Evolutionary conservation across 2,113 vertebrate species (phyloP), one percentile per base, ranked within the genome.

Genomic region (Podiceps cristatus): DNA sequence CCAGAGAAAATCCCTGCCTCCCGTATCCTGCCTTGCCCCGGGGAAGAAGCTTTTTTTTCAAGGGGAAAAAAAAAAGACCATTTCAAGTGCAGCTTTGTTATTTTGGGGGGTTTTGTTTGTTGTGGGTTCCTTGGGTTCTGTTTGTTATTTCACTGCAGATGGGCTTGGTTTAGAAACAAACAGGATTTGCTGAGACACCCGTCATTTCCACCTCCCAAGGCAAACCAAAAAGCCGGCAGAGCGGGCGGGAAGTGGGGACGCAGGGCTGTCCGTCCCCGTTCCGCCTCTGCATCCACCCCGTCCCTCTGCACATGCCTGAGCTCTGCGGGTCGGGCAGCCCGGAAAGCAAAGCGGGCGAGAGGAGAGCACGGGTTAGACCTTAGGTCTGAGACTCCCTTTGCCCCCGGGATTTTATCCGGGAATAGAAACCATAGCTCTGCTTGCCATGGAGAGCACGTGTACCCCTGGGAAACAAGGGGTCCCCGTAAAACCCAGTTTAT

Each of bases 1-100:
- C 2, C 16, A 93, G 33, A 90, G 88, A 95, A 97, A 97, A 97
- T 91, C 92, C 73, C 89, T 92, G 37, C 22, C 64, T 94, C 86
- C n/a, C 1, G 0, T 63, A 79, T 76, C 84, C 94, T 82, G 67
- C 82, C 55, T 79, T 18, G 9, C 67, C 91, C 90, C 2, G 1
- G 19, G n/a, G 64, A 90, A 90, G 29, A 45, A 63, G 20, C 33
- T 37, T 62, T 49, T 60, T 63, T 29, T 2, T 19, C 9, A 14
- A 14, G 25, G 18, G 0, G 1, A 5, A 9, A 13, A 44, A 60
- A n/a, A 40, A 35, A 42, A 42, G 19, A 63, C 3, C 10, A 56
- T 56, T 95, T 92, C 45, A 75, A 83, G 59, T 10, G 27, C 22
- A 72, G 69, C 2, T 29, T 33, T 40, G 37, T 37, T 37, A 37